phyloP scores from a whole-genome alignment of 2,113 vertebrate species.

The Grus americana region DNA sequence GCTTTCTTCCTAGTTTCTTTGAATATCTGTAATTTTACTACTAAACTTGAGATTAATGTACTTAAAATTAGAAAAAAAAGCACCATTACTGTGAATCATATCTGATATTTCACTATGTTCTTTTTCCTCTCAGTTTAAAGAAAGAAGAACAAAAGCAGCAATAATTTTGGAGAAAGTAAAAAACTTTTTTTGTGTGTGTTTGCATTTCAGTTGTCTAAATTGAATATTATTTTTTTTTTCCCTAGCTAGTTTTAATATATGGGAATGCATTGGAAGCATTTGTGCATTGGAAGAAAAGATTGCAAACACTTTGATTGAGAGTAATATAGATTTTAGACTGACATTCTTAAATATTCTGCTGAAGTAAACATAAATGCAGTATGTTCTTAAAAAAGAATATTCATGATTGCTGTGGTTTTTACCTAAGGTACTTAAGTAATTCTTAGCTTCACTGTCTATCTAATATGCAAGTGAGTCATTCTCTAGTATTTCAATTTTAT shows the following conservation, averaged over 20 bases:
- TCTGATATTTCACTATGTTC: neutral
- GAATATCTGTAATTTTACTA: neutral
- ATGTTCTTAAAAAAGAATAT: neutral
- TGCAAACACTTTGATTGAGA: neutral
- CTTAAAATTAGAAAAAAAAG: neutral
- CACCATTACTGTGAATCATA: neutral
- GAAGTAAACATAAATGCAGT: neutral
- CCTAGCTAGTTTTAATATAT: neutral
- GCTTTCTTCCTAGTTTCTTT: neutral
- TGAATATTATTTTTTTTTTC: neutral
- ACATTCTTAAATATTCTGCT: neutral
- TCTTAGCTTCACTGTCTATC: neutral
- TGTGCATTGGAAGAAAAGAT: neutral
- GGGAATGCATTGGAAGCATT: neutral
- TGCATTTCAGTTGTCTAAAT: neutral
- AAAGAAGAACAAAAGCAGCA: neutral
- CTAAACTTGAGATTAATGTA: neutral
- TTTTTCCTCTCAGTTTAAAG: neutral
- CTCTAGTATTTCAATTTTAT: neutral
- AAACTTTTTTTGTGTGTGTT: neutral
- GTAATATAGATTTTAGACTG: neutral
- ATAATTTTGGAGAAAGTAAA: neutral
- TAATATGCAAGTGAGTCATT: neutral
- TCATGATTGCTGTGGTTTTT: neutral
- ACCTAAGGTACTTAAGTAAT: neutral